phyloP scores from a whole-genome alignment of 2,888 invertebrate species.

The Lordiphosa fenestrarum region DNA sequence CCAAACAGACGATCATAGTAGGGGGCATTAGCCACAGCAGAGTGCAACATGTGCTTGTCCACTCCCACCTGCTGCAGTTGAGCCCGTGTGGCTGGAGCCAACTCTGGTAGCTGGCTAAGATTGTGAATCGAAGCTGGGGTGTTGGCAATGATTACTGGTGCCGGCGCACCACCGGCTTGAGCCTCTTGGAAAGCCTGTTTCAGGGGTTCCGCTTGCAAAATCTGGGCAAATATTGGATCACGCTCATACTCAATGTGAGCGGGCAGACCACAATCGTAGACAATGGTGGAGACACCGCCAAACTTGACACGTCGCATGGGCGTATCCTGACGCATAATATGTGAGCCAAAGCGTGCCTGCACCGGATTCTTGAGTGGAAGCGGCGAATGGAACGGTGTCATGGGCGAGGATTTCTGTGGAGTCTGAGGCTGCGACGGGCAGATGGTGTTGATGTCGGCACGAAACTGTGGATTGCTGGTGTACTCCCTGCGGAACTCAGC shows the following conservation, averaged over 20 bases:
- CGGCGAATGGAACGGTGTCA: constrained; percentile 76
- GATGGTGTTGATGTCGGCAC: constrained; percentile 82
- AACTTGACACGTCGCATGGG: constrained; percentile 79
- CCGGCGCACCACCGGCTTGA: constrained; percentile 35
- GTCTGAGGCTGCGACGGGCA: constrained; percentile 38
- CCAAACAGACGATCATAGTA: constrained; percentile 83
- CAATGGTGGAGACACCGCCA: constrained; percentile 69
- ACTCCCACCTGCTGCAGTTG: constrained; percentile 82
- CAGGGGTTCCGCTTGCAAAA: constrained; percentile 76
- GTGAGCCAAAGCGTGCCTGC: constrained; percentile 67
- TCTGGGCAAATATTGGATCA: constrained; percentile 76
- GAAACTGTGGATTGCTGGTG: constrained; percentile 82
- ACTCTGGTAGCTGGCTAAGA: constrained; percentile 79
- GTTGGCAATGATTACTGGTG: constrained; percentile 42
- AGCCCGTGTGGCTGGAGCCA: constrained; percentile 80
- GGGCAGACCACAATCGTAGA: constrained; percentile 77
- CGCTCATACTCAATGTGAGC: constrained; percentile 76
- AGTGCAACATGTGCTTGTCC: constrained; percentile 82
- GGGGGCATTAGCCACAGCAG: constrained; percentile 83
- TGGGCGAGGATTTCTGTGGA: constrained; percentile 40
- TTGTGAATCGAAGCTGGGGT: constrained; percentile 56
- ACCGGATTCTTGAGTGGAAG: constrained; percentile 71
- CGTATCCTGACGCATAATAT: constrained; percentile 79
- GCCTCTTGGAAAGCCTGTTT: constrained; percentile 66
- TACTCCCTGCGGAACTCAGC: constrained; percentile 83